These are phyloP conservation scores for Ypsolopha sequella DNA, from an alignment of 2,888 invertebrate genomes.

Conservation along the genomic window DNA sequence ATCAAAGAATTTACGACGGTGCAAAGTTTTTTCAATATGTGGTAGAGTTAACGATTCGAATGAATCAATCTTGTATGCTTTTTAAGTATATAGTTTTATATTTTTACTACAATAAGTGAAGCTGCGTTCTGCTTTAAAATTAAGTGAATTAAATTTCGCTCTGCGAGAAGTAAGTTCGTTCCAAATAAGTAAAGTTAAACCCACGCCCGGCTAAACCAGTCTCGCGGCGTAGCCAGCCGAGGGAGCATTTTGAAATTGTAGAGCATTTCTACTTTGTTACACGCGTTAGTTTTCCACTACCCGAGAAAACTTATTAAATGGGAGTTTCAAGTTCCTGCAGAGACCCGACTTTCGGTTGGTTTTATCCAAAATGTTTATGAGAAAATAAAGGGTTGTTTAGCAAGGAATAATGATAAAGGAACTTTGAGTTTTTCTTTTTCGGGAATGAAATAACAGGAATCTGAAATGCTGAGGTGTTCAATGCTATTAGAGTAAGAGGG, in stretches of 20 bases:
- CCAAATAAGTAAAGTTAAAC: slow-evolving; percentile 2
- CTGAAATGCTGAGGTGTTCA: not conserved
- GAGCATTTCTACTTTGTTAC: slow-evolving; percentile 8
- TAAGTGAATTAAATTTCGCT: not conserved
- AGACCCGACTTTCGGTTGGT: not conserved
- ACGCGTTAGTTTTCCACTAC: not conserved
- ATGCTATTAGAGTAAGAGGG: slow-evolving; percentile 3
- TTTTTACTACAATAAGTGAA: no score
- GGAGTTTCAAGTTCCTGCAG: not conserved
- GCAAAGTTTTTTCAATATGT: no score
- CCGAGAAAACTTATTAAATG: not conserved
- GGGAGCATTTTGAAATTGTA: slow-evolving; percentile 10
- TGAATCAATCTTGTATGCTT: no score
- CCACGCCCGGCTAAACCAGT: not conserved
- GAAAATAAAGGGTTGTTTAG: not conserved
- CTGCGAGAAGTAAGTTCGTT: not conserved
- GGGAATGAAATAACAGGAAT: not conserved
- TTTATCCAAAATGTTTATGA: not conserved
- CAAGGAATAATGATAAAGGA: not conserved
- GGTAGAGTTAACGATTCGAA: no score
- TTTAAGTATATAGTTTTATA: no score
- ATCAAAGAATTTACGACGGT: slow-evolving; percentile 18
- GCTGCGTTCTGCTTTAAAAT: no score
- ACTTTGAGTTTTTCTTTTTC: not conserved
- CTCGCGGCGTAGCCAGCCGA: slow-evolving; percentile 8